These are phyloP conservation scores for Cosmopolites sordidus DNA, from an alignment of 2,888 invertebrate species.

Conservation along the genomic window DNA sequence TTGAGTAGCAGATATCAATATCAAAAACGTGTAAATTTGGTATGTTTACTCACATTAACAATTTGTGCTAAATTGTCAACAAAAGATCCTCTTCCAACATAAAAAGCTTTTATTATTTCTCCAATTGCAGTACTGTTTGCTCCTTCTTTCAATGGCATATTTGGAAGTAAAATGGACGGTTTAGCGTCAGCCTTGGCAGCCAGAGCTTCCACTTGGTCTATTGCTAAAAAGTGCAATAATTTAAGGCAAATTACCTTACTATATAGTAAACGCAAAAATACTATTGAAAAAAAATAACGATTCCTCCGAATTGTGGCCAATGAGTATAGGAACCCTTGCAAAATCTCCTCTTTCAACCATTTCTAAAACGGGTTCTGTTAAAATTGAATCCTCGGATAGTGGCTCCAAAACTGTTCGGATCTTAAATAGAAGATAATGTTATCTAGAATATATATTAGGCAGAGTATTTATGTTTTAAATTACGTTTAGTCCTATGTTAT, in stretches of 20 bases:
- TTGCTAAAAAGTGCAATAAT: no score
- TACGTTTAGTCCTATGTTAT: no score
- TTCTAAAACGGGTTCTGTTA: slow-evolving; percentile 26
- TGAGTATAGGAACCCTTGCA: slow-evolving; percentile 27
- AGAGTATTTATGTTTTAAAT: no score
- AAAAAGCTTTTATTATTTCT: slow-evolving; percentile 24
- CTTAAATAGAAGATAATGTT: no score
- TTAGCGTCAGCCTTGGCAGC: no score
- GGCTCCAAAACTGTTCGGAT: slow-evolving; percentile 24
- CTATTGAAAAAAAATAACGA: slow-evolving; percentile 5
- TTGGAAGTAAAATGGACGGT: slow-evolving; percentile 18
- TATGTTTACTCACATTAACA: slow-evolving; percentile 26
- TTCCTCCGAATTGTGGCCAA: slow-evolving; percentile 31
- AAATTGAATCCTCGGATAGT: slow-evolving; percentile 24
- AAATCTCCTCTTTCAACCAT: slow-evolving; percentile 23
- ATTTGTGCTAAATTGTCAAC: slow-evolving; percentile 24
- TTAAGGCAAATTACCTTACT: no score
- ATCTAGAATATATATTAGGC: no score
- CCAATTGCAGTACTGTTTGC: slow-evolving; percentile 14
- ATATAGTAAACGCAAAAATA: no score
- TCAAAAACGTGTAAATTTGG: no score
- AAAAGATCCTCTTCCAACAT: slow-evolving; percentile 20
- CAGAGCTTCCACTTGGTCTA: no score
- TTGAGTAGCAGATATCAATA: no score
- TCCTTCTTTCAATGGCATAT: slow-evolving; percentile 18